Evolutionary conservation across 2,113 vertebrate genomes (phyloP), one percentile per base, ranked within the genome.

Genomic region (Hemiscyllium ocellatum): DNA sequence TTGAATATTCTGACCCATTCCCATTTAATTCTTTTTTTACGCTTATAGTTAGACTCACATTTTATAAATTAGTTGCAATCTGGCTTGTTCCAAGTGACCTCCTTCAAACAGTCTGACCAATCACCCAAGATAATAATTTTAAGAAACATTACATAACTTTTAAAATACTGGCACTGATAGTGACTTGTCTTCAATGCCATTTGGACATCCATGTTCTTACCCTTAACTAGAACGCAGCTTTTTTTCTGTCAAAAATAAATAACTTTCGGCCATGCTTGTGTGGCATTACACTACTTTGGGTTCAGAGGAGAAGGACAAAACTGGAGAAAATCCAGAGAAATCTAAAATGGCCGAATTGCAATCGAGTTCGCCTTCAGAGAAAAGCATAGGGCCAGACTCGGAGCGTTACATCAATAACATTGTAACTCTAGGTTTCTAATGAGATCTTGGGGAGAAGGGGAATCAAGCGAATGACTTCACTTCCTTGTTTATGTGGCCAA

Each of bases 381-480:
- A 95, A 93, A 93, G 89, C 50, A 70, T 17, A 29, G 19, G 94
- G 47, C 94, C 26, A 52, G 47, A 76, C 42, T 52, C 68, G 56
- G 78, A 37, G 33, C 29, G 22, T 72, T 95, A 95, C 76, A 72
- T 66, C 61, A 26, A 13, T 37, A n/a, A n/a, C 29, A 95, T 52
- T 95, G 68, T 42, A 52, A 93, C 37, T 93, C 65, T 68, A 0
- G 47, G 24, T 72, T 95, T 50, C 42, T 52, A 72, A 52, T 52
- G 94, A 70, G 68, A 24, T 95, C 68, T 50, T 42, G 17, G 94
- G 94, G 42, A 95, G 94, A 95, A 72, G 22, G 94, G 69, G 68
- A 95, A 76, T 95, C 94, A 33, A 95, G 47, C 72, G 68, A 76
- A 95, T 95, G 69, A 95, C 69, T 95, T 95, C 94, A 95, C 94